These are phyloP conservation scores for Tubulanus polymorphus DNA, from an alignment of 2,888 invertebrate genomes.

Conservation along the genomic window DNA sequence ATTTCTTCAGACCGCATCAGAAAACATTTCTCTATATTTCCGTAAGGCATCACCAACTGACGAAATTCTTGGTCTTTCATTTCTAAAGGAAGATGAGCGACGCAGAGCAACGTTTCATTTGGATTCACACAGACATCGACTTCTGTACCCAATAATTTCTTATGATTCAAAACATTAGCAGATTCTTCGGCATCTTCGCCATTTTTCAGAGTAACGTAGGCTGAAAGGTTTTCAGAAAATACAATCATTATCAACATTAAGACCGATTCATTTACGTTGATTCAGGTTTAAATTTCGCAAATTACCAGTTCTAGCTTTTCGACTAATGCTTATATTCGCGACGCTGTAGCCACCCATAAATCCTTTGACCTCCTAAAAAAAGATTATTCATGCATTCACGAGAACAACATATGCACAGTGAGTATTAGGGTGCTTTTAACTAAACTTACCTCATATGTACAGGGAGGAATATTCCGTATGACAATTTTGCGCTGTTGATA, in stretches of 20 bases:
- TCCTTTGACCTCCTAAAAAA: conserved; percentile 13
- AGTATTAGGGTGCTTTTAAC: neutral
- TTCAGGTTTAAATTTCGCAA: neutral
- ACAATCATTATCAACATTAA: neutral
- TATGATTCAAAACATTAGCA: conserved; percentile 27
- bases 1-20: conserved; percentile 55
- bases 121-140: conserved; percentile 54
- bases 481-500: conserved; percentile 13
- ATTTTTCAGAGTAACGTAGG: conserved; percentile 36
- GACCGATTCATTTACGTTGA: neutral
- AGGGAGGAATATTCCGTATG: conserved; percentile 14
- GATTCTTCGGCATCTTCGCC: conserved; percentile 35
- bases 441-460: conserved; percentile 15
- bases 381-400: too few relatives aligned
- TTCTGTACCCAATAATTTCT: conserved; percentile 27
- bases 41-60: conserved; percentile 54
- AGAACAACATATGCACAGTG: neutral
- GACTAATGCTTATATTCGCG: conserved; percentile 12
- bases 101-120: conserved; percentile 56
- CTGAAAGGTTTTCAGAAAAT: conserved; percentile 22
- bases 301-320: conserved; percentile 10
- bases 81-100: conserved; percentile 55
- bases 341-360: conserved; percentile 12
- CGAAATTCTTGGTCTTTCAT: conserved; percentile 55
- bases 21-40: conserved; percentile 56